Conservation (phyloP, 2,113 vertebrate species). For the Tamias sibiricus region DNA sequence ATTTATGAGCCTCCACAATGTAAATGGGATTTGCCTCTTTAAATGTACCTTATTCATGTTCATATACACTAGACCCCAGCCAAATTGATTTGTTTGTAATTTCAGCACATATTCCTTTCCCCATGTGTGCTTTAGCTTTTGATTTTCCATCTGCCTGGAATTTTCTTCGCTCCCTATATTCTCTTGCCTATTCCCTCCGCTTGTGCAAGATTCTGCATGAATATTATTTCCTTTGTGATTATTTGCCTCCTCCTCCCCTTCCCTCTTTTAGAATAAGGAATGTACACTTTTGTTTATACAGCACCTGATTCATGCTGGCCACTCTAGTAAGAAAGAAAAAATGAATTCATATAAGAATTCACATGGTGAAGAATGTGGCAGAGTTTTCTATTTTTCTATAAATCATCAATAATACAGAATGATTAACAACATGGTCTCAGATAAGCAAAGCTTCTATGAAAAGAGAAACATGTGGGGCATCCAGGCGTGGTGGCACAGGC, state of each 20-base stretch:
- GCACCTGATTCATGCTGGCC: not conserved
- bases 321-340: not conserved
- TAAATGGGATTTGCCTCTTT: constrained; percentile 40
- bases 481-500: no score
- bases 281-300: not conserved
- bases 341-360: not conserved
- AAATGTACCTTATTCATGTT: constrained; percentile 2
- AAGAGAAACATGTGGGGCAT: not conserved
- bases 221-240: not conserved
- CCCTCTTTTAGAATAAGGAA: not conserved
- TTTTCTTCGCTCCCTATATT: not conserved
- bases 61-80: not conserved
- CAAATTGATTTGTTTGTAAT: constrained; percentile 53
- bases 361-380: not conserved
- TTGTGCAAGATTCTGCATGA: not conserved
- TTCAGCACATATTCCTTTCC: constrained; percentile 40
- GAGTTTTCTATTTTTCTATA: not conserved
- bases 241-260: not conserved
- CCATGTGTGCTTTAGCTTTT: not conserved
- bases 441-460: not conserved
- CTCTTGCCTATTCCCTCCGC: not conserved
- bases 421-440: not conserved
- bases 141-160: constrained; percentile 49
- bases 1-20: not conserved
- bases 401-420: not conserved